phyloP scores from a whole-genome alignment of 2,113 vertebrate species.

The Pteronura brasiliensis region DNA sequence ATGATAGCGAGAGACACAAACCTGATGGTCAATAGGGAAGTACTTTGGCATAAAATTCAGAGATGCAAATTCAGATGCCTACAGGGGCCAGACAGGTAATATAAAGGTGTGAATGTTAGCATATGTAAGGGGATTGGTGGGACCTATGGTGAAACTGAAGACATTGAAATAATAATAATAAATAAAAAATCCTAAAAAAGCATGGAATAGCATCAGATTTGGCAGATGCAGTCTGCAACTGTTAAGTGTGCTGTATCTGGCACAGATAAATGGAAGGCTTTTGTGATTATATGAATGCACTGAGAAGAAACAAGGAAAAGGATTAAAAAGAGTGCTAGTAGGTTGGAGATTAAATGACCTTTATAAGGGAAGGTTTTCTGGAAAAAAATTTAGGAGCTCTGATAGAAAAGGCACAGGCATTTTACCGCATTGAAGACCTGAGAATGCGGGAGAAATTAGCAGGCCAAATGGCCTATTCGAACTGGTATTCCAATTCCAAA shows the following conservation, averaged over 20 bases:
- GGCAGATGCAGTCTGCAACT: not conserved
- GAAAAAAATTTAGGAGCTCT: not conserved
- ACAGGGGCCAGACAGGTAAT: not conserved
- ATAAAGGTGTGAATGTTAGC: not conserved
- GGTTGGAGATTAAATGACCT: not conserved
- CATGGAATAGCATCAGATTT: not conserved
- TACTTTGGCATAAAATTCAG: not conserved
- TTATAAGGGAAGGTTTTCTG: not conserved
- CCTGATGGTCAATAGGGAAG: not conserved
- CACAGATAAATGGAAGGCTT: not conserved
- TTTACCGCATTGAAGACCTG: not conserved
- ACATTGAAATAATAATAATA: not conserved
- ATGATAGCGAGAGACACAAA: not conserved
- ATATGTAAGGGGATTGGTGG: not conserved
- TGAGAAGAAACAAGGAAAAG: not conserved
- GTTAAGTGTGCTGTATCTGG: not conserved
- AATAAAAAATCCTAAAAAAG: not conserved
- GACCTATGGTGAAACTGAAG: not conserved
- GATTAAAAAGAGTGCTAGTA: not conserved
- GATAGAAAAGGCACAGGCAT: not conserved
- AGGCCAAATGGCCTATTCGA: not conserved
- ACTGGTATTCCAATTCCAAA: not conserved
- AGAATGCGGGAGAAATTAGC: rapidly evolving
- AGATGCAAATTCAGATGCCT: not conserved
- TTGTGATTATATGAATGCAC: too few species aligned